phyloP scores from a whole-genome alignment of 64 coral and sea anemone species.

The Porites australiensis region DNA sequence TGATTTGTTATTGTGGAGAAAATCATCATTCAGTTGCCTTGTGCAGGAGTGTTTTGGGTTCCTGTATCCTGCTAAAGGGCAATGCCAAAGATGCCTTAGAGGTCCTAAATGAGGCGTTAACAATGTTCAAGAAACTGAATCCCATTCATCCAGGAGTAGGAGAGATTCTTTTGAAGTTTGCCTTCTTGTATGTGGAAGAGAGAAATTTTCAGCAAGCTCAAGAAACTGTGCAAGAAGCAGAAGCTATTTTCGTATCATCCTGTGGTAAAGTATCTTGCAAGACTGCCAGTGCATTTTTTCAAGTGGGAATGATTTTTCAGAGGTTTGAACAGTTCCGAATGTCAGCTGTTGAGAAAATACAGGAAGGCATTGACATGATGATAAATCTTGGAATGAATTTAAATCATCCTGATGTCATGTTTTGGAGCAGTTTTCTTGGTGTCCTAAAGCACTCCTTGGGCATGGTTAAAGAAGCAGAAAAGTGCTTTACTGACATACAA shows the following conservation, averaged over 20 bases:
- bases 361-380: neutral
- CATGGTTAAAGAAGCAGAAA: neutral
- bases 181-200: neutral
- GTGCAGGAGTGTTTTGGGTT: slow-evolving; percentile 12
- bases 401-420: slow-evolving; percentile 24
- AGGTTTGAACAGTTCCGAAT: neutral
- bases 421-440: neutral
- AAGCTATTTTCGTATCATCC: too few relatives aligned
- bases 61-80: neutral
- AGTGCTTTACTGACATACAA: neutral
- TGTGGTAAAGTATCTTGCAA: neutral
- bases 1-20: neutral
- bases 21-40: too few relatives aligned
- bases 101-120: neutral
- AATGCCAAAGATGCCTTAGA: too few relatives aligned
- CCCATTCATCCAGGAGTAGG: neutral
- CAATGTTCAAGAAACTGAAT: neutral
- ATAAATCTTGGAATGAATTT: neutral
- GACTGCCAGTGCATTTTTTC: neutral
- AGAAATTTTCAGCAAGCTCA: neutral
- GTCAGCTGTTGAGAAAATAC: neutral
- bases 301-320: slow-evolving; percentile 1
- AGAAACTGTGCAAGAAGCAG: neutral
- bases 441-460: neutral
- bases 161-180: neutral